These are phyloP conservation scores for Acanthornis magna DNA, from an alignment of 2,797 vertebrate species.

Conservation along the genomic window DNA sequence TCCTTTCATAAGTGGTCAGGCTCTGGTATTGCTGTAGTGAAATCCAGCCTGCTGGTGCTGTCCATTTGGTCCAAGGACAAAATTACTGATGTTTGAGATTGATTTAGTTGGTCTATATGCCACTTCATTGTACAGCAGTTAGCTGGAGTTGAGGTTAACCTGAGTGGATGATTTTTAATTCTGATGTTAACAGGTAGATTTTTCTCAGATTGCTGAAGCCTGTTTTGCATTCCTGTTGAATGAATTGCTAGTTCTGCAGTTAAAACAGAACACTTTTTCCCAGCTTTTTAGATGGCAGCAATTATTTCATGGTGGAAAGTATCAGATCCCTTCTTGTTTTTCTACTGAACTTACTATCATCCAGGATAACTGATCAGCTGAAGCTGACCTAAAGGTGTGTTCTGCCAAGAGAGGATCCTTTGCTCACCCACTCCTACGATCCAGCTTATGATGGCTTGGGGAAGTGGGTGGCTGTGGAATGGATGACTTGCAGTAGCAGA, in stretches of 20 bases:
- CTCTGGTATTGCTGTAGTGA: not conserved
- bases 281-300: not conserved
- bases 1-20: not conserved
- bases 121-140: not conserved
- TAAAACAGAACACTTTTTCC: not conserved
- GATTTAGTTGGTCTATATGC: not conserved
- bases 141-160: not conserved
- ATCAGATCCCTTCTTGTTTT: not conserved
- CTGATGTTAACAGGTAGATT: not conserved
- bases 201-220: not conserved
- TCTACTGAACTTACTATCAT: not conserved
- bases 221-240: not conserved
- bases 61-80: not conserved
- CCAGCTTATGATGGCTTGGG: rapidly evolving
- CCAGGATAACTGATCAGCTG: not conserved
- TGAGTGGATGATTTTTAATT: not conserved
- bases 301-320: not conserved
- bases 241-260: not conserved
- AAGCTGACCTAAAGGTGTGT: not conserved
- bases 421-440: not conserved
- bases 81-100: not conserved
- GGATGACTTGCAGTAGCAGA: not conserved
- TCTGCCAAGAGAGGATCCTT: not conserved
- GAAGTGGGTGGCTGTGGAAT: not conserved
- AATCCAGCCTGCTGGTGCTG: not conserved